Evolutionary conservation across 2,888 invertebrate genomes (phyloP).

Genomic region (Dasypolia templi): DNA sequence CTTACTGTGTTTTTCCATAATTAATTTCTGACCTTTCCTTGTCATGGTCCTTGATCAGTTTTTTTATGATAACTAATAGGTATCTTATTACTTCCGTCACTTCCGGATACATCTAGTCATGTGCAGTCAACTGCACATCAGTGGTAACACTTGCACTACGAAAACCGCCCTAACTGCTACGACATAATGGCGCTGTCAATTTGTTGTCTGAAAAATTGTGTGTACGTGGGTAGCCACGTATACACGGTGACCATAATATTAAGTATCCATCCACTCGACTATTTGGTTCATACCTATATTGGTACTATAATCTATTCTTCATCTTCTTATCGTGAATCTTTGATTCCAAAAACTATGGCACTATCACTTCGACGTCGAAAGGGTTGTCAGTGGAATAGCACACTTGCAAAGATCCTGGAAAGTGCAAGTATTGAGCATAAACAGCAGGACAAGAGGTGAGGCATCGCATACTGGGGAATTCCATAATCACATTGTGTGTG

Average conservation of each 20-base stretch:
- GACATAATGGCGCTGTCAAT: background rate
- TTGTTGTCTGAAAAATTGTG: no score
- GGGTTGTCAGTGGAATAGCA: background rate
- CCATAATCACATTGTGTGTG: background rate
- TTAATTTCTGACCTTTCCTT: conserved; percentile 26
- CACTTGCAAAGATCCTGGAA: background rate
- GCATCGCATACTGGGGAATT: background rate
- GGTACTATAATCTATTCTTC: background rate
- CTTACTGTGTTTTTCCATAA: conserved; percentile 12
- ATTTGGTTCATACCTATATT: background rate
- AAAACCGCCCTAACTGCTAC: background rate
- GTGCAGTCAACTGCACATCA: background rate
- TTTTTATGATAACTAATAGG: background rate
- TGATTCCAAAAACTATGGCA: background rate
- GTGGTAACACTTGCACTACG: background rate
- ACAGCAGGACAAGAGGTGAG: background rate
- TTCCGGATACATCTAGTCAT: conserved; percentile 14
- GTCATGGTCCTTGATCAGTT: conserved; percentile 16
- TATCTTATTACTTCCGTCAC: conserved; percentile 8
- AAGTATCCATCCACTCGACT: no score
- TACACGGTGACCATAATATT: background rate
- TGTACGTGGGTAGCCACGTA: no score
- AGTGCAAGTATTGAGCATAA: no score
- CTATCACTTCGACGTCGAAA: no score
- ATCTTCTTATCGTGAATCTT: no score